Conservation (phyloP, 2,797 vertebrate species). For the Brachyrhaphis roseni region DNA sequence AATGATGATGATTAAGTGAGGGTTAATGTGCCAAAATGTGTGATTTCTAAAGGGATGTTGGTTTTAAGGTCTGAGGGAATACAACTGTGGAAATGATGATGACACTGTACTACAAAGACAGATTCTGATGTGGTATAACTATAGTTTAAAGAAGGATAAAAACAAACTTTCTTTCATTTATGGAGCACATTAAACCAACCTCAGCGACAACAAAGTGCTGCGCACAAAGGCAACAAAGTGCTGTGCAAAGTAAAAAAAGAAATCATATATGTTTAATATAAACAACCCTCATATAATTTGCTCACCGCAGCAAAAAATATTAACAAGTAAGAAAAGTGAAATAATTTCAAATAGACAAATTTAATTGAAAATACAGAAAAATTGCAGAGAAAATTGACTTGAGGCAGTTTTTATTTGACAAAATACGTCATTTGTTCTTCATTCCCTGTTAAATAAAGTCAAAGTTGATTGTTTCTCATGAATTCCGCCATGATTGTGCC, state of each 20-base stretch:
- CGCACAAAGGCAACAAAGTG: background rate
- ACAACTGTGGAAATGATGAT: background rate
- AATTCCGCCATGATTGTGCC: background rate
- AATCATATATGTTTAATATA: background rate
- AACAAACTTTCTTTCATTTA: background rate
- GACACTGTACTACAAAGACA: background rate
- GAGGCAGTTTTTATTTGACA: background rate
- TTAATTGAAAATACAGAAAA: background rate
- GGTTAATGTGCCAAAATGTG: background rate
- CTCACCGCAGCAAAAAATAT: background rate
- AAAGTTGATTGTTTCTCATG: background rate
- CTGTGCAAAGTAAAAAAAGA: background rate
- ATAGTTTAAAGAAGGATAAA: background rate
- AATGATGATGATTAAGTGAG: background rate
- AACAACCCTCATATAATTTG: background rate
- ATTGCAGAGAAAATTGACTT: background rate
- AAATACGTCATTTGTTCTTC: background rate
- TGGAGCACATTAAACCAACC: background rate
- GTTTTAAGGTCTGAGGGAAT: background rate
- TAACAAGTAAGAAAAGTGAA: background rate
- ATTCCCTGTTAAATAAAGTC: background rate
- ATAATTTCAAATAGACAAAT: background rate
- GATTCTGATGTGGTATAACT: background rate
- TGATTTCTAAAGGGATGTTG: background rate
- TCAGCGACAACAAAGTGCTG: background rate